Evolutionary conservation across 2,113 vertebrate species (phyloP), one percentile per base, ranked within the genome.

Genomic region (Amblyopsis rosae): DNA sequence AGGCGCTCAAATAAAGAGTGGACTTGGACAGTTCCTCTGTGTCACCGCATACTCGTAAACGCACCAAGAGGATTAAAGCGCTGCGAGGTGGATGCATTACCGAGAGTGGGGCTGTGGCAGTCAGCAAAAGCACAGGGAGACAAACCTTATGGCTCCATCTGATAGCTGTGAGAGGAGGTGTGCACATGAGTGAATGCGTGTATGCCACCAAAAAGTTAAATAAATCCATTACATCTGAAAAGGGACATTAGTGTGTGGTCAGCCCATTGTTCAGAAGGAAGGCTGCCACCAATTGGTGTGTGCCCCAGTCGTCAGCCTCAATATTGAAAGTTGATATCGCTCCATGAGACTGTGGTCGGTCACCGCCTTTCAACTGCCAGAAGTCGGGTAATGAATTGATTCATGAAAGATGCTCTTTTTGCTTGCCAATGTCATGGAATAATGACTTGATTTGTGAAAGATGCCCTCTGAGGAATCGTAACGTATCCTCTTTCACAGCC

Each of bases 391-490:
- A 90, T 84, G 82, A 86, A 88, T 83, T 90, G 83, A 90, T 92
- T 83, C 79, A 74, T 86, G 81, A 86, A 88, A 84, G 87, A 86
- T 86, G 84, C 58, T 62, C 79, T 75, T 81, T 41, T 78, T 73
- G 79, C 74, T 80, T 70, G 81, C 82, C 7, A 45, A 84, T 80
- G 82, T 85, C 80, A 76, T 49, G 70, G 75, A 53, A 65, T 86
- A 90, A 92, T 91, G 87, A 90, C 87, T 86, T 91, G 89, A 91
- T 92, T 90, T 86, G 80, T 19, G 75, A 83, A 83, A 82, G 81
- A 70, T 81, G 74, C 85, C 77, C 79, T 75, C 69, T 1, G 76
- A 73, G 74, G 75, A 79, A 83, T 82, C 62, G 49, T 17, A 19
- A 66, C 54, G 66, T 86, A 88, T 91, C 85, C 33, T 50, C 79